Evolutionary conservation across 2,113 vertebrate genomes (phyloP), one percentile per base, ranked within the genome.

Genomic region (Syngnathoides biaculeatus): DNA sequence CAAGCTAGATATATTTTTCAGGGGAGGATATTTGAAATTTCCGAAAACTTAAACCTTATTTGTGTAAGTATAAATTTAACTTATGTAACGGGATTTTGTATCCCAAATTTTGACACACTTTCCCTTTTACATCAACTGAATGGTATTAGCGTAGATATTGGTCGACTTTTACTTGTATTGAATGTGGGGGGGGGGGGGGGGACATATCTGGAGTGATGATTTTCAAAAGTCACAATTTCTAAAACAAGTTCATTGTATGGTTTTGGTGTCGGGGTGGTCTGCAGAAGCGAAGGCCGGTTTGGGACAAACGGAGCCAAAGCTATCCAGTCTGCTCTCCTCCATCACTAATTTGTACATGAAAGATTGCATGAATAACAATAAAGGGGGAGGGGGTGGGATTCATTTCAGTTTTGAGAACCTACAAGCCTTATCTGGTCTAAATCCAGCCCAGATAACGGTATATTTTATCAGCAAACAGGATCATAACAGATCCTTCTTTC

Each of bases 301-400:
- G 75, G 93, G 84, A 81, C 89, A 90, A 74, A 85, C 93, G 79
- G 91, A 92, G 87, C 90, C 93, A 64, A 83, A 88, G 70, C 80
- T 93, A 71, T 89, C 93, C 83, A 89, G 89, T 79, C 79, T 92
- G 48, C 88, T 92, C 66, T 92, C 93, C 70, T 89, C 94, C 57
- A 90, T 94, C 79, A 50, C 93, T 66, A 94, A 94, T 78, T 89
- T 95, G 75, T 95, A 93, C 82, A 89, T 94, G 81, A 94, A 94
- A 86, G 91, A 94, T 0, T 90, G 92, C 53, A 87, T 93, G 86
- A 91, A 93, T 1, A 91, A 89, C 40, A 92, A 91, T 53, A 90
- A 92, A 60, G 95, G 96, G 95, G 90, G 92, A 60, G 95, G 96
- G 95, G 80, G 89, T 91, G 65, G n/a, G 45, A 11, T 1, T 19